These are phyloP conservation scores for Melanostoma scalare DNA, from an alignment of 2,888 invertebrate genomes.

Conservation along the genomic window DNA sequence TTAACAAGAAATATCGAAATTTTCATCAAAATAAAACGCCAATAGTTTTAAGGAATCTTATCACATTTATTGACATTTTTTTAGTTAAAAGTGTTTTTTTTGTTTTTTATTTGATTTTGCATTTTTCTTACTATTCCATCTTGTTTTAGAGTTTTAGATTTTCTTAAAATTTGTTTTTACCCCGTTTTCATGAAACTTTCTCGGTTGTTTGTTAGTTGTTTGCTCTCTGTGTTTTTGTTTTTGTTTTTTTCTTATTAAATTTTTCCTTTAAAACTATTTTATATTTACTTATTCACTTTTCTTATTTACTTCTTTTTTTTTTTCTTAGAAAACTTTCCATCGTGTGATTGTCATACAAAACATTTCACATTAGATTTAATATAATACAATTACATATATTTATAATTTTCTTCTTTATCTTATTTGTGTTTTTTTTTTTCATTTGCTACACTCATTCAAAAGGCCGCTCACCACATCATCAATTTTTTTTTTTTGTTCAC, in stretches of 20 bases:
- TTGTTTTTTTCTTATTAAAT: slow-evolving; percentile 39
- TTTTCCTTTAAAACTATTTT: slow-evolving; percentile 38
- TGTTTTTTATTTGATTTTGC: slow-evolving; percentile 63
- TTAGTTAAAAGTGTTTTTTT: slow-evolving; percentile 70
- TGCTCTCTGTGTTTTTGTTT: slow-evolving; percentile 47
- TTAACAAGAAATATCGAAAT: slow-evolving; percentile 2
- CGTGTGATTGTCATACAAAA: slow-evolving; percentile 83
- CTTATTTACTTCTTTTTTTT: slow-evolving; percentile 55
- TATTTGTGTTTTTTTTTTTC: slow-evolving; percentile 53
- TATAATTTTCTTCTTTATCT: slow-evolving; percentile 48
- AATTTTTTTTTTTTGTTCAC: slow-evolving; percentile 40
- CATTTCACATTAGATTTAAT: slow-evolving; percentile 82
- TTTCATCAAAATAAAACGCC: slow-evolving; percentile 13
- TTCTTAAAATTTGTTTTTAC: slow-evolving; percentile 69
- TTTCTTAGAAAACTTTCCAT: slow-evolving; percentile 75
- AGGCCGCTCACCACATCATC: slow-evolving; percentile 66
- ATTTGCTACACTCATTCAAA: slow-evolving; percentile 69
- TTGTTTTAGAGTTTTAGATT: slow-evolving; percentile 67
- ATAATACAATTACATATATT: slow-evolving; percentile 78
- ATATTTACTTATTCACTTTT: slow-evolving; percentile 22
- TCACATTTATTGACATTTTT: slow-evolving; percentile 81
- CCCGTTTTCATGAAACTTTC: slow-evolving; percentile 71
- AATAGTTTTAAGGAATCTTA: slow-evolving; percentile 80
- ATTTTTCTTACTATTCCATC: slow-evolving; percentile 61
- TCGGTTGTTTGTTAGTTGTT: slow-evolving; percentile 53